Base-by-base conservation (phyloP, 2,113 vertebrate species). In the Silurus asotus region DNA sequence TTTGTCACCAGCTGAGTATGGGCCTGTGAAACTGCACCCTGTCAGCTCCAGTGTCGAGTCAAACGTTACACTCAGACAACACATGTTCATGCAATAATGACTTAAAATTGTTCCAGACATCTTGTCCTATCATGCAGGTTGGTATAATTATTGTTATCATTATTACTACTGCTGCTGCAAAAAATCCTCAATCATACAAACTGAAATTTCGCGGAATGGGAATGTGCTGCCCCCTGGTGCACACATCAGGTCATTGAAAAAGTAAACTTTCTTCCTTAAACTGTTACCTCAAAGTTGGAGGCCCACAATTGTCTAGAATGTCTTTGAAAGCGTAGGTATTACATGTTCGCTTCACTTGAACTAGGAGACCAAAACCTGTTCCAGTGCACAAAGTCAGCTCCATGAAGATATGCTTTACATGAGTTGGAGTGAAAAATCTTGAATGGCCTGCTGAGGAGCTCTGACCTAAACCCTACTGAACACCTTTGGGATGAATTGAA, bases 201-300 rank as follows among this genome's bases (percentile, higher is more conserved):
- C 48, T 19, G 25, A 61, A 49, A 28, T 37, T 15, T 28, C 15
- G 2, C 1, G 45, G 10, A 14, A 55, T 84, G 49, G 67, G 53
- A 82, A 58, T 49, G n/a, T 92, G 90, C 89, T 92, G 92, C 93
- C 94, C 93, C 90, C 94, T 91, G 90, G 90, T 92, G 93, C 90
- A 82, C 3, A n/a, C 72, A 86, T 23, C 4, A 82, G 11, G n/a
- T 17, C 15, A 20, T n/a, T 67, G 64, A 25, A 85, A 77, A 19
- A 72, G 10, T 2, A 13, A 64, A 10, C 7, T 23, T 69, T 37
- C 37, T 37, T 37, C 37, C 37, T 37, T 37, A 37, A 37, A 37
- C 37, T 37, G 37, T 37, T 37, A 37, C 37, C 37, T 2, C 37
- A 37, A 37, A 37, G 37, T 37, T 37, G 37, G 37, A 37, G 37